Evolutionary conservation across 2,888 invertebrate species (phyloP), one percentile per base, ranked within the genome.

Genomic region (Agrochola circellaris): DNA sequence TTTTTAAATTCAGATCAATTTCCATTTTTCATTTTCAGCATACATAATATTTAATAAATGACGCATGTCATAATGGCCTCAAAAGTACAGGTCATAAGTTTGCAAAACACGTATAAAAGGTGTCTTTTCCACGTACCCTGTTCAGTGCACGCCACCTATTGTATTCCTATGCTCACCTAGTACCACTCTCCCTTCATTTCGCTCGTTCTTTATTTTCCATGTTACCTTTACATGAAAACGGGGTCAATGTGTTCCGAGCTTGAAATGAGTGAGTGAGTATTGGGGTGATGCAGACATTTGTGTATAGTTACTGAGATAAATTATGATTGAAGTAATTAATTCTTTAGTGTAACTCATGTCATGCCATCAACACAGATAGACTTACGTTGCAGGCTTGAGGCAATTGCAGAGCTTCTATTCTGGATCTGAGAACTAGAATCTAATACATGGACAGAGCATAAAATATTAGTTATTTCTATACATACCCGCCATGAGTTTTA

Each of bases 161-260:
- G 90, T 91, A 65, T 77, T 76, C 85, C 82, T 90, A 92, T 93
- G 92, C 89, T 87, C 83, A 89, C 93, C 92, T 92, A 87, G 93
- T 94, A 90, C 90, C 87, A 89, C 83, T 85, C 89, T 91, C 88
- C 92, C 90, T 92, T 92, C 93, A 94, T 93, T 93, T 92, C 88
- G 90, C 91, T 88, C 90, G 85, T 90, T 89, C 91, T 93, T 93
- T 92, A 91, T 91, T 91, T 91, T 90, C 82, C 91, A 86, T 88
- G 86, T 88, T 90, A 92, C 91, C 91, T 92, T 90, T 89, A 85
- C 84, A 87, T 80, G 76, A 87, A 91, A 94, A 93, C 86, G 90
- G 88, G 94, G 94, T 93, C 93, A 94, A 89, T 91, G 91, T 90
- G 92, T 89, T 90, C 87, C 88, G 78, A 85, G 88, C 85, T 73